Base-by-base conservation (phyloP, 2,888 invertebrate species). In the Himalopsyche anomala region DNA sequence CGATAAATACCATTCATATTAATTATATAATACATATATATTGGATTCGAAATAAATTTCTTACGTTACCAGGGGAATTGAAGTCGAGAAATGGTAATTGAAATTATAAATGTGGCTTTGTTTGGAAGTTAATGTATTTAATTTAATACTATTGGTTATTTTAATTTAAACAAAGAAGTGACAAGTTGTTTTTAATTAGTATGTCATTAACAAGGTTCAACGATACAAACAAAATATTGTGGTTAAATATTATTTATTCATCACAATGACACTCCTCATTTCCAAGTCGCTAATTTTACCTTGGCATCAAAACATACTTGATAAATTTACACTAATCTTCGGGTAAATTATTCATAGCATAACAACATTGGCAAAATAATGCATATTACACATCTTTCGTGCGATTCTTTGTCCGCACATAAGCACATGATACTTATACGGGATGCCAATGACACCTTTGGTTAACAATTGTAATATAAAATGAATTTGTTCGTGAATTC, bases 281-380 rank as follows among this genome's bases (percentile, higher is more conserved):
- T 15, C 36, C 28, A 62, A 38, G 19, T 74, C 36, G 74, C 74
- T 74, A 74, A 74, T 74, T 74, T 74, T 38, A 74, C 74, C 74
- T 74, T 74, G 74, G 74, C 74, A 74, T 74, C 74, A 74, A 74
- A 74, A 74, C 74, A 74, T 36, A 74, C 74, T 74, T 74, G 74
- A 74, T 74, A 36, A 74, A 74, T 74, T 74, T 74, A 74, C 74
- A 74, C 74, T 38, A 74, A 28, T 74, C 74, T 28, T 74, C 74
- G 36, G 36, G 74, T 28, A 36, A 74, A 74, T 74, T 74, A 74
- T 74, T 74, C 36, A 74, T 38, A 15, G n/a, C 19, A 62, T 9
- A 74, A 74, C 36, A 74, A 2, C 19, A 74, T 36, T 74, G 74
- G 36, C 74, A 74, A 74, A 74, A 74, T 15, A 38, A 36, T 5